Evolutionary conservation across 2,888 invertebrate genomes (phyloP).

Genomic region (Sarcophaga variegata): DNA sequence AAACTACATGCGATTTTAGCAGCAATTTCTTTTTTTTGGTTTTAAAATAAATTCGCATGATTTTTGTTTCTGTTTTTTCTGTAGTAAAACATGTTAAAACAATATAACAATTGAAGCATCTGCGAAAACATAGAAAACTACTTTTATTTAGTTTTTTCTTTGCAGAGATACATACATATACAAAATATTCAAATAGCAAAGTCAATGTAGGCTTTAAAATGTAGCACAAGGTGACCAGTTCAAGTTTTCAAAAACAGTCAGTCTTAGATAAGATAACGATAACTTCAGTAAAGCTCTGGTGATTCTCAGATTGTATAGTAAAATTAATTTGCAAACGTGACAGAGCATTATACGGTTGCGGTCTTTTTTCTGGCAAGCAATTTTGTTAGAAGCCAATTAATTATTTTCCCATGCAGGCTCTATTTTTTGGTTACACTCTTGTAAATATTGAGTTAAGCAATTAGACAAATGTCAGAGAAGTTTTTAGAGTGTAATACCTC

Average conservation of each 20-base stretch:
- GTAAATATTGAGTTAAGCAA: no score
- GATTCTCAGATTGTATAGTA: no score
- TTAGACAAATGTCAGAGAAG: no score
- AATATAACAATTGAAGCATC: slow-evolving; percentile 64
- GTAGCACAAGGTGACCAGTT: slow-evolving; percentile 34
- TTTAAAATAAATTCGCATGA: background rate
- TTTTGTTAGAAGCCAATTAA: no score
- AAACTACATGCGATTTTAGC: background rate
- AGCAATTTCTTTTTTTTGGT: slow-evolving; percentile 1
- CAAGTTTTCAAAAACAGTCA: background rate
- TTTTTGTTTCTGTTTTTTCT: background rate
- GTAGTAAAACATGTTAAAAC: slow-evolving; percentile 46
- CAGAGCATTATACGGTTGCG: no score
- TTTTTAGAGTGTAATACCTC: no score
- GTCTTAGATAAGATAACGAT: background rate
- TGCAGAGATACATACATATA: background rate
- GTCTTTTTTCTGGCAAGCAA: no score
- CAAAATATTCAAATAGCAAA: slow-evolving; percentile 14
- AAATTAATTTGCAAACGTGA: no score
- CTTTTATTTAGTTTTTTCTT: slow-evolving; percentile 16
- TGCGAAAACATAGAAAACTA: slow-evolving; percentile 58
- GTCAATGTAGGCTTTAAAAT: slow-evolving; percentile 5
- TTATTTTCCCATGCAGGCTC: no score
- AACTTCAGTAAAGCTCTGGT: no score
- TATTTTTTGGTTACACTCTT: no score